A percentile compares a stretch with the other conserved stretches of the same genome.
Conservation (phyloP, 2,888 invertebrate genomes). For the Pseudoips prasinana region DNA sequence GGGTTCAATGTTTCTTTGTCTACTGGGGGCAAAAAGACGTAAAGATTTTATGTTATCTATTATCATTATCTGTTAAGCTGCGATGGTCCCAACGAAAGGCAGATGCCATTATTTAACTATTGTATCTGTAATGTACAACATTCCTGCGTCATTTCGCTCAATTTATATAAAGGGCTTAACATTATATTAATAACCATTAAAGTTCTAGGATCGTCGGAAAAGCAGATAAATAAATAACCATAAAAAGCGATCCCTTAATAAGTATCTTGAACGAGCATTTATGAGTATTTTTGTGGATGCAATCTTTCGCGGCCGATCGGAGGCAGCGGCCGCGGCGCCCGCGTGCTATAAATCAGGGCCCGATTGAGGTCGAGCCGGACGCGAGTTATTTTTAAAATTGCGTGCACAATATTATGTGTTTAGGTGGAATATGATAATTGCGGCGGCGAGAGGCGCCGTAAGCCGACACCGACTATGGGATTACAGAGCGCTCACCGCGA, state of each 20-base stretch:
- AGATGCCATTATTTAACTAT: too few species aligned
- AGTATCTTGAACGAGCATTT: conserved; percentile 34
- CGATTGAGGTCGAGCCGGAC: conserved; percentile 74
- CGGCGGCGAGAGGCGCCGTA: conserved; percentile 71
- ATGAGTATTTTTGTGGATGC: conserved; percentile 51
- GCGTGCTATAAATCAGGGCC: conserved; percentile 68
- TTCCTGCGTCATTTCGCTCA: too few species aligned
- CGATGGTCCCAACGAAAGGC: too few species aligned
- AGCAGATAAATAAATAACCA: conserved; percentile 9
- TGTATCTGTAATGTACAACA: too few species aligned
- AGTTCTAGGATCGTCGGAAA: conserved; percentile 1
- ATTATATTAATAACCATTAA: too few species aligned
- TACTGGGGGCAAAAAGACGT: too few species aligned
- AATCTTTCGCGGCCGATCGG: conserved; percentile 46
- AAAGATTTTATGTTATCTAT: too few species aligned
- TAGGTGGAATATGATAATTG: conserved; percentile 82
- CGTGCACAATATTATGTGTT: conserved; percentile 81
- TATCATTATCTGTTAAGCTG: too few species aligned
- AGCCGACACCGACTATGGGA: conserved; percentile 76
- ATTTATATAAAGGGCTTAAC: too few species aligned
- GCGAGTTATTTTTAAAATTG: conserved; percentile 80
- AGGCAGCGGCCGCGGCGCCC: conserved; percentile 46
- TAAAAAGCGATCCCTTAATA: conserved; percentile 6
- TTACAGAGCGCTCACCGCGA: conserved; percentile 66
- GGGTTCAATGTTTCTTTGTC: too few species aligned